Conservation (phyloP, 2,113 vertebrate species). For the Campylomormyrus tamandua region DNA sequence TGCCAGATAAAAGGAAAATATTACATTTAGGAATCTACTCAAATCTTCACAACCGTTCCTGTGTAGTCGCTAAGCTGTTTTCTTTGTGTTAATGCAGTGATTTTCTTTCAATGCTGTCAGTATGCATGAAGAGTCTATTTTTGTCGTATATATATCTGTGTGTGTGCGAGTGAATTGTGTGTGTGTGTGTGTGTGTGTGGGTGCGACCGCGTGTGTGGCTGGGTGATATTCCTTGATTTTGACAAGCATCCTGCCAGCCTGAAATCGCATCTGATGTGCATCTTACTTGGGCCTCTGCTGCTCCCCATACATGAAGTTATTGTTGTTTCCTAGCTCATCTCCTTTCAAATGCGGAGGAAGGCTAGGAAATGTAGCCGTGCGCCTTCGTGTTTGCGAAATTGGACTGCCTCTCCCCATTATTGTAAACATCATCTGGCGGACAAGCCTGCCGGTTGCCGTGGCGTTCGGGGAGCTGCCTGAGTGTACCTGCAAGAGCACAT, state of each 20-base stretch:
- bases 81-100: not conserved
- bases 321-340: slow-evolving; percentile 69
- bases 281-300: slow-evolving; percentile 41
- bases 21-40: not conserved
- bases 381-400: slow-evolving; percentile 67
- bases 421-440: slow-evolving; percentile 68
- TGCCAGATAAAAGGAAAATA: not conserved
- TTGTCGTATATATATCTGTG: slow-evolving; percentile 42
- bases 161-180: slow-evolving; percentile 38
- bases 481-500: slow-evolving; percentile 64
- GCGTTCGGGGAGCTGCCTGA: slow-evolving; percentile 49
- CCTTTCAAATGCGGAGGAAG: slow-evolving; percentile 58
- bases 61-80: slow-evolving; percentile 42
- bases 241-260: slow-evolving; percentile 58
- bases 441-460: slow-evolving; percentile 54
- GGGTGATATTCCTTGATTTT: slow-evolving; percentile 61
- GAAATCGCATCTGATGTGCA: slow-evolving; percentile 58
- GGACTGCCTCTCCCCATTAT: slow-evolving; percentile 73
- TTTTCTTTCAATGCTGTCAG: slow-evolving; percentile 35
- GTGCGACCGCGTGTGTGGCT: slow-evolving; percentile 18
- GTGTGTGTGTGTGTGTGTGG: not conserved
- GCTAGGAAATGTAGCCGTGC: slow-evolving; percentile 57
- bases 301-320: slow-evolving; percentile 55
- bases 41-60: slow-evolving; percentile 33
- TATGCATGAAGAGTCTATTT: slow-evolving; percentile 36